These are phyloP conservation scores for Rapana venosa DNA, from an alignment of 2,888 invertebrate species.

Conservation along the genomic window DNA sequence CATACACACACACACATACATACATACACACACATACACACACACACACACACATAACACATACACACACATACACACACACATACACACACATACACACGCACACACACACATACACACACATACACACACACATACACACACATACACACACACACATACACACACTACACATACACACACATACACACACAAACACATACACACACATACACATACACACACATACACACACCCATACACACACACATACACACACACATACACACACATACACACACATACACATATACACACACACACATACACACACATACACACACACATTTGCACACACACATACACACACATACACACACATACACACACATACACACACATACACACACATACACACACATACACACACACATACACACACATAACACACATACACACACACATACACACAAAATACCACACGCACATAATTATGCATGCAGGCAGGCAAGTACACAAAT, in stretches of 20 bases:
- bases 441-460: not conserved
- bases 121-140: not conserved
- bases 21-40: not conserved
- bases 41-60: not conserved
- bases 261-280: not conserved
- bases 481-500: no score
- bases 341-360: not conserved
- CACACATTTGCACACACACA: not conserved
- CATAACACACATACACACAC: not conserved
- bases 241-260: not conserved
- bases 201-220: not conserved
- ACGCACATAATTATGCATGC: not conserved
- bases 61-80: not conserved
- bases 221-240: not conserved
- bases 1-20: not conserved
- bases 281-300: not conserved
- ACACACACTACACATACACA: not conserved
- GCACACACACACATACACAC: not conserved
- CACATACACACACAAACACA: not conserved
- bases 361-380: not conserved
- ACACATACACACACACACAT: not conserved
- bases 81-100: not conserved
- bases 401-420: not conserved
- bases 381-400: not conserved
- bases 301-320: not conserved